A percentile compares a stretch with the other conserved stretches of the same genome.
Evolutionary conservation across 2,888 invertebrate genomes (phyloP).

Genomic region (Podabrus alpinus): DNA sequence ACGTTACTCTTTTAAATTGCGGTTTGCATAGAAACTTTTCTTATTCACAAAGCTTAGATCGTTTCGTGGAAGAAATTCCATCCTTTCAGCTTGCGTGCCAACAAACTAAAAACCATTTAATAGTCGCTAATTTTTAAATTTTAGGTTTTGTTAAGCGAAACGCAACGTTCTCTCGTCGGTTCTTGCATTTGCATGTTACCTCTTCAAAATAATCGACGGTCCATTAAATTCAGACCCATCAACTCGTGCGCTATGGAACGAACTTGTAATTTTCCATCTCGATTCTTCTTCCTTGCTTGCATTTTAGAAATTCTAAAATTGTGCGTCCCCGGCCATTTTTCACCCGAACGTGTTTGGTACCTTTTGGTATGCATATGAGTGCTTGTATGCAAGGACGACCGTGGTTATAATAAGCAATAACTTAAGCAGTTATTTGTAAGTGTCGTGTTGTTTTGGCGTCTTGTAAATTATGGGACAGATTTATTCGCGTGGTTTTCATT

Average conservation of each 20-base stretch:
- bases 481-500: slow-evolving; percentile 51
- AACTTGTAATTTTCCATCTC: too few relatives aligned
- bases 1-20: not conserved
- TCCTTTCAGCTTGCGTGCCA: slow-evolving; percentile 6
- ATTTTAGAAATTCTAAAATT: not conserved
- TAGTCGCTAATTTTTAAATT: not conserved
- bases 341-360: slow-evolving; percentile 18
- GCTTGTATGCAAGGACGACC: slow-evolving; percentile 36
- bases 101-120: not conserved
- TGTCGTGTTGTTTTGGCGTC: slow-evolving; percentile 54
- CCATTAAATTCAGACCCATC: not conserved
- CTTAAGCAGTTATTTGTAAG: slow-evolving; percentile 51
- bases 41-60: not conserved
- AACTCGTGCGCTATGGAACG: not conserved
- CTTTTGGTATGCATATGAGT: slow-evolving; percentile 25
- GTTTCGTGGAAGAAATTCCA: slow-evolving; percentile 15
- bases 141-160: not conserved
- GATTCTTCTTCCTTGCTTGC: not conserved
- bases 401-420: slow-evolving; percentile 53
- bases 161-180: not conserved
- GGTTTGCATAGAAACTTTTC: not conserved
- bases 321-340: not conserved
- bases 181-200: not conserved
- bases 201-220: not conserved
- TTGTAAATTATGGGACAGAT: slow-evolving; percentile 54